phyloP scores from a whole-genome alignment of 1,140 invertebrate genomes.

The Orussus abietinus region DNA sequence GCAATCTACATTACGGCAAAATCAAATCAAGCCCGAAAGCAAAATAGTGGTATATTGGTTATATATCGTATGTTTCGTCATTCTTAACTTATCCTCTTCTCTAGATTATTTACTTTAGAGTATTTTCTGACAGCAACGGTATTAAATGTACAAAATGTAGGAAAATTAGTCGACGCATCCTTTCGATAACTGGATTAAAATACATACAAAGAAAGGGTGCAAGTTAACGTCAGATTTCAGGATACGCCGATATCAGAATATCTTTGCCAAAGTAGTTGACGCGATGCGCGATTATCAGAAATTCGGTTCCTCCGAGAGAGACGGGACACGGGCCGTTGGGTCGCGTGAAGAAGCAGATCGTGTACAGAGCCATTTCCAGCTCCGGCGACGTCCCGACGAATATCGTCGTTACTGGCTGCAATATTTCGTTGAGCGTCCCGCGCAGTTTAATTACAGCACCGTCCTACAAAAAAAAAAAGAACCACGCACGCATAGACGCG shows the following conservation, averaged over 20 bases:
- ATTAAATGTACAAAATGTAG: conserved; percentile 8
- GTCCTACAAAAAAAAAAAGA: conserved; percentile 44
- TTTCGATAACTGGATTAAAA: conserved; percentile 4
- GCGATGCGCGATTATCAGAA: conserved; percentile 47
- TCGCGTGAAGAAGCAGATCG: conserved; percentile 58
- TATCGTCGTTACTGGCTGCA: conserved; percentile 56
- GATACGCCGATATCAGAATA: conserved; percentile 43
- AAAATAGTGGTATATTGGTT: conserved; percentile 6
- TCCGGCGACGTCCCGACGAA: conserved; percentile 69
- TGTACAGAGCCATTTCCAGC: conserved; percentile 67
- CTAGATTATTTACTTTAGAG: conserved; percentile 5
- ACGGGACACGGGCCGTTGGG: conserved; percentile 54
- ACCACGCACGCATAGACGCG: too few species aligned
- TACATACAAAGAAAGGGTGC: not conserved
- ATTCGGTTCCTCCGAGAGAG: conserved; percentile 41
- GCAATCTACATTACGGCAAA: not conserved
- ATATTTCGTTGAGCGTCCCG: conserved; percentile 52
- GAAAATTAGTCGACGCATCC: conserved; percentile 7
- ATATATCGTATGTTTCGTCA: conserved; percentile 4
- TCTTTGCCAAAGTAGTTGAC: conserved; percentile 51
- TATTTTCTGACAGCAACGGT: not conserved
- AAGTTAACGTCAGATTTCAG: conserved; percentile 29
- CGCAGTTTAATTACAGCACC: conserved; percentile 53
- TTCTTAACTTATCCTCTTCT: conserved; percentile 4
- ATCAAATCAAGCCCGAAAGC: not conserved